Conservation (phyloP, 53 echinoderm and acorn worm genomes). For the Mesocentrotus franciscanus region DNA sequence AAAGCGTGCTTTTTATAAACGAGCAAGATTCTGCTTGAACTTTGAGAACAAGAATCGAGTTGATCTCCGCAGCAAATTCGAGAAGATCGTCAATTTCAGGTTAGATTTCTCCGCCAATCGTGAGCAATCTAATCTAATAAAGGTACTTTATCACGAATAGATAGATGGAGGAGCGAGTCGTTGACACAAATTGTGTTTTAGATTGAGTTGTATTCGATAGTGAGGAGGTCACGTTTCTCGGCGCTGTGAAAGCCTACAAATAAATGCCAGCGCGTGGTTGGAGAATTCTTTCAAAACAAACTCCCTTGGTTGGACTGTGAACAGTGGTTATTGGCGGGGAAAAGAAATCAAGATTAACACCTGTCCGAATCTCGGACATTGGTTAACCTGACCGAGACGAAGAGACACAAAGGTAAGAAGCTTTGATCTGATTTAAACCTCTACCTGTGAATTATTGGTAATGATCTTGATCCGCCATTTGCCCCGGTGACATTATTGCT, state of each 20-base stretch:
- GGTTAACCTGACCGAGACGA: not conserved
- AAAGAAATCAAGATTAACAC: not conserved
- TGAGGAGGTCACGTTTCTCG: not conserved
- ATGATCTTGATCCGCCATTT: too few relatives aligned
- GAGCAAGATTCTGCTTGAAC: not conserved
- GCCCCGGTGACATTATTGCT: too few relatives aligned
- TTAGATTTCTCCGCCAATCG: not conserved
- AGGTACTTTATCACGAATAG: not conserved
- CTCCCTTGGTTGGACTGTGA: not conserved
- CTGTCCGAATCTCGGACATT: not conserved
- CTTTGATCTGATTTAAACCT: not conserved
- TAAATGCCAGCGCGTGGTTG: not conserved
- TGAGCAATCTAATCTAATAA: not conserved
- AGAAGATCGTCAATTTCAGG: not conserved
- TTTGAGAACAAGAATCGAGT: not conserved
- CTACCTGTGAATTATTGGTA: too few relatives aligned
- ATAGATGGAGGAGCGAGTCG: not conserved
- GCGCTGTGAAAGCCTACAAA: not conserved
- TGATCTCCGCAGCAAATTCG: not conserved
- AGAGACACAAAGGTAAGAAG: not conserved
- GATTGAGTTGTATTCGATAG: slow-evolving; percentile 3
- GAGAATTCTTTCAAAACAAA: not conserved
- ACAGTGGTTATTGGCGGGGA: not conserved
- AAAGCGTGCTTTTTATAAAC: not conserved
- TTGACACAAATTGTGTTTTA: slow-evolving; percentile 29